phyloP scores from a whole-genome alignment of 2,113 vertebrate species.

The Boleophthalmus pectinirostris region DNA sequence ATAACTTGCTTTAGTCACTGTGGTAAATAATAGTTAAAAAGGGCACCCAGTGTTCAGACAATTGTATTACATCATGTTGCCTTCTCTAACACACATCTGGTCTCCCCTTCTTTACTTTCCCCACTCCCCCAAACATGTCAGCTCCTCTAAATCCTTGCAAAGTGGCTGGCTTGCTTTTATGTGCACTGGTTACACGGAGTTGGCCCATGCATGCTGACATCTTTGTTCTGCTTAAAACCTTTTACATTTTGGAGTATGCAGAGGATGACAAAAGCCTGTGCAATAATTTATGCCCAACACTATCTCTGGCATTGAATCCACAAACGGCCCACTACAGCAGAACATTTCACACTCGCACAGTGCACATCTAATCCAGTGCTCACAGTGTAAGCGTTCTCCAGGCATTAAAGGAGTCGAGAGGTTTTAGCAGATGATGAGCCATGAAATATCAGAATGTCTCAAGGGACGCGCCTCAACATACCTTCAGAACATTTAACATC shows the following conservation, averaged over 20 bases:
- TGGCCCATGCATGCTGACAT: background rate
- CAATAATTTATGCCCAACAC: slow-evolving; percentile 1
- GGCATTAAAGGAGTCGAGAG: slow-evolving; percentile 14
- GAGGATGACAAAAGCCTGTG: background rate
- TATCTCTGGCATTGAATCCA: background rate
- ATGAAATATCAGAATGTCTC: slow-evolving; percentile 32
- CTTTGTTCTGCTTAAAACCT: slow-evolving; percentile 2
- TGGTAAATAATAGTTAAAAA: too few species aligned
- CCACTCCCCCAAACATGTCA: background rate
- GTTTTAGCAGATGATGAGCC: slow-evolving; percentile 42
- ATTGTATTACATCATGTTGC: background rate
- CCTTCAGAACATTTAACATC: slow-evolving; percentile 32
- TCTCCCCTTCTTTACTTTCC: background rate
- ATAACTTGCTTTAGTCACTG: too few species aligned
- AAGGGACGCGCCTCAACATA: slow-evolving; percentile 10
- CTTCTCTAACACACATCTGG: background rate
- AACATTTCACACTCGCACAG: slow-evolving; percentile 10
- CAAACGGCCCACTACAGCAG: background rate
- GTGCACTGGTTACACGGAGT: background rate
- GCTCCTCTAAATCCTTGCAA: background rate
- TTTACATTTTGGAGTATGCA: background rate
- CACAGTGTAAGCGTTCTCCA: slow-evolving; percentile 32
- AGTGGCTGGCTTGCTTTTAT: slow-evolving; percentile 4
- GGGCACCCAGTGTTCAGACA: background rate
- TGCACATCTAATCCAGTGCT: slow-evolving; percentile 25